phyloP scores from a whole-genome alignment of 2,113 vertebrate genomes.

The Spheniscus mendiculus region DNA sequence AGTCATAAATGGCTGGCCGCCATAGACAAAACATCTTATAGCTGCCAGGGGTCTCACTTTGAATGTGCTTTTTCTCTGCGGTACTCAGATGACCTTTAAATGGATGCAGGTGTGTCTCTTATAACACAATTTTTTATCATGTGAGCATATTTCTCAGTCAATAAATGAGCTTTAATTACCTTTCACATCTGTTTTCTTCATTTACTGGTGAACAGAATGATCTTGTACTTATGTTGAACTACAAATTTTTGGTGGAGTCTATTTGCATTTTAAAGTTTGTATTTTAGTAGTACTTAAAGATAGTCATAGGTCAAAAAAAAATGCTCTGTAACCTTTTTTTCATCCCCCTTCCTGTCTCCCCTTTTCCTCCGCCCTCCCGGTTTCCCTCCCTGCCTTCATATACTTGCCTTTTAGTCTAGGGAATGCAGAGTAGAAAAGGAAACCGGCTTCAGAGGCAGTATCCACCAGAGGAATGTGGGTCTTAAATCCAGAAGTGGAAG shows the following conservation, averaged over 20 bases:
- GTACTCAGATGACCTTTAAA: slow-evolving; percentile 51
- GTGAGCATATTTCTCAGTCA: slow-evolving; percentile 1
- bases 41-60: slow-evolving; percentile 13
- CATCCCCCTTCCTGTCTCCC: background rate
- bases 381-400: background rate
- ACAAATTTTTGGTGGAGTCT: background rate
- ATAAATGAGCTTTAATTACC: slow-evolving; percentile 26
- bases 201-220: background rate
- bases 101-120: slow-evolving; percentile 49
- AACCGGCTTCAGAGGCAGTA: background rate
- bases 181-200: slow-evolving; percentile 12
- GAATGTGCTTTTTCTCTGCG: slow-evolving; percentile 24
- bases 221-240: background rate
- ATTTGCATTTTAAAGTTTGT: background rate
- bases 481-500: background rate
- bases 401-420: background rate
- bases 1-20: background rate
- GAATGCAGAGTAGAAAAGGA: background rate
- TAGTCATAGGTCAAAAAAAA: background rate
- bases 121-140: background rate
- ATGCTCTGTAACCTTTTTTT: background rate
- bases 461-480: background rate
- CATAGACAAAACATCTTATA: slow-evolving; percentile 11
- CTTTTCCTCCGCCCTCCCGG: background rate
- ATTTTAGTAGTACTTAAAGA: background rate